These are phyloP conservation scores for Anoura caudifer DNA, from an alignment of 2,113 vertebrate genomes.

Conservation along the genomic window DNA sequence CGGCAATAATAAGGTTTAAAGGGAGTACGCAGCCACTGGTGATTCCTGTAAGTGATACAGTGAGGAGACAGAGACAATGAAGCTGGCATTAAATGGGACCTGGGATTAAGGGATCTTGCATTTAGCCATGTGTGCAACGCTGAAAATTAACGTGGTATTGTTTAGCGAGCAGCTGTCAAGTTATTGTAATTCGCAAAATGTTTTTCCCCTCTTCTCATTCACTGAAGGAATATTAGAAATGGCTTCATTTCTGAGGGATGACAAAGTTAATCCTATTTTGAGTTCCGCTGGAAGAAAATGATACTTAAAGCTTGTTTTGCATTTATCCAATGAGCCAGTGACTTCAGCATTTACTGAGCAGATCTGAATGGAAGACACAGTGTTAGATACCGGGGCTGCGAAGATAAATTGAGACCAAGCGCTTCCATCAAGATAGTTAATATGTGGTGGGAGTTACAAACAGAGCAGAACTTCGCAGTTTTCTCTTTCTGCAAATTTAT, in stretches of 20 bases:
- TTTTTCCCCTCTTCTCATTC: conserved; percentile 51
- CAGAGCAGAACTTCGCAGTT: not conserved
- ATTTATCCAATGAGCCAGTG: conserved; percentile 69
- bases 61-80: conserved; percentile 76
- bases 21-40: conserved; percentile 74
- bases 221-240: conserved; percentile 73
- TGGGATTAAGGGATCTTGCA: conserved; percentile 84
- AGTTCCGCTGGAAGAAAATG: conserved; percentile 69
- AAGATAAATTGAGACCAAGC: not conserved
- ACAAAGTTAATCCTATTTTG: conserved; percentile 80
- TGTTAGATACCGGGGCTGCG: not conserved
- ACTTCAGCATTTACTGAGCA: conserved; percentile 23
- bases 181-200: conserved; percentile 74
- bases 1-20: conserved; percentile 81
- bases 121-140: conserved; percentile 80
- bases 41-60: conserved; percentile 78
- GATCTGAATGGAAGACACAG: not conserved
- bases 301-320: conserved; percentile 63
- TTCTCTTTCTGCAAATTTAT: not conserved
- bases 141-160: conserved; percentile 81
- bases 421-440: not conserved
- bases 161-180: conserved; percentile 83
- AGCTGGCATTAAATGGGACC: conserved; percentile 77
- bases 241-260: conserved; percentile 77
- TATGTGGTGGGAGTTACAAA: not conserved